These are phyloP conservation scores for Wiebesia pumilae DNA, from an alignment of 1,140 invertebrate species.

Conservation along the genomic window DNA sequence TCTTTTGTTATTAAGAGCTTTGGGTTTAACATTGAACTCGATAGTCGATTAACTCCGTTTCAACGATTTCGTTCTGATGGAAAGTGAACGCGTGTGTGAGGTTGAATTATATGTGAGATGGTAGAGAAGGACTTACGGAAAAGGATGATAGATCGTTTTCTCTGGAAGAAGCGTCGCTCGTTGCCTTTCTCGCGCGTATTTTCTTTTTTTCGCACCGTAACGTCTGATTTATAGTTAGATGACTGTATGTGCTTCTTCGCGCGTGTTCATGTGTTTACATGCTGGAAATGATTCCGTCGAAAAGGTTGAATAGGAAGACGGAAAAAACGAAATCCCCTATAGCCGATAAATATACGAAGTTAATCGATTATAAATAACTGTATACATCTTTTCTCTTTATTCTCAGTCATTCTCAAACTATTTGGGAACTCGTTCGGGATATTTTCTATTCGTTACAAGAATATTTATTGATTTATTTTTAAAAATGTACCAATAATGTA, in stretches of 20 bases:
- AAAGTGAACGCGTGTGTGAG: not conserved
- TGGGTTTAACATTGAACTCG: not conserved
- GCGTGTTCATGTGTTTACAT: conserved; percentile 19
- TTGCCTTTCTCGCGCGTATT: not conserved
- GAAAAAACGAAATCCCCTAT: conserved; percentile 18
- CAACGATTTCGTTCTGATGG: not conserved
- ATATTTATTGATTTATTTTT: not conserved
- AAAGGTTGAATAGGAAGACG: conserved; percentile 3
- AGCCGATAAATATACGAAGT: not conserved
- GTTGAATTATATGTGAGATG: not conserved
- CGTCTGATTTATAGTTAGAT: conserved; percentile 13
- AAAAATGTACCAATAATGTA: not conserved
- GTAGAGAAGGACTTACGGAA: not conserved
- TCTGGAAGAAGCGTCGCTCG: not conserved
- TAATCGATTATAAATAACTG: conserved; percentile 4
- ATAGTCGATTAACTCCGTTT: conserved; percentile 32
- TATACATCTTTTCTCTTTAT: conserved; percentile 13
- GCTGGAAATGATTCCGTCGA: conserved; percentile 31
- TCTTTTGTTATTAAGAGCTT: conserved; percentile 16
- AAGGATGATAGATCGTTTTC: conserved; percentile 36
- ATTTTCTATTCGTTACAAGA: not conserved
- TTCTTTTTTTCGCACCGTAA: conserved; percentile 12
- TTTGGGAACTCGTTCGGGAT: not conserved
- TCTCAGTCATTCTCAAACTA: conserved; percentile 18
- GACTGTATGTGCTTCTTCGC: conserved; percentile 18